Percentiles rank a stretch among this genome's conserved stretches.
These are phyloP conservation scores for Coregonus clupeaformis DNA, from an alignment of 2,113 vertebrate genomes.

Conservation along the genomic window DNA sequence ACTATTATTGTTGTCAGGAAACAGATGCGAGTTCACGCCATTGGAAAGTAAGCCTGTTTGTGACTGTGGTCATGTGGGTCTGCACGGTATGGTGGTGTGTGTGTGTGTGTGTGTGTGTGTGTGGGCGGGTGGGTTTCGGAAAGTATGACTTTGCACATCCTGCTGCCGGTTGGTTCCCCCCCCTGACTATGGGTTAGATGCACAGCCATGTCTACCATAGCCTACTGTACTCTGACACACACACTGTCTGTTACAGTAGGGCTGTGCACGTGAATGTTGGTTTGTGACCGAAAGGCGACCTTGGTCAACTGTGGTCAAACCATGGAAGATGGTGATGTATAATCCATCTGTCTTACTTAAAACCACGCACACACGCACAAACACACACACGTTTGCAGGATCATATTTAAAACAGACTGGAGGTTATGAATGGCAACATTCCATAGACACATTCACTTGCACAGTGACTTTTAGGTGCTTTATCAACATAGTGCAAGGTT, in stretches of 20 bases:
- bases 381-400: conserved; percentile 30
- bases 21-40: conserved; percentile 78
- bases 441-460: conserved; percentile 4
- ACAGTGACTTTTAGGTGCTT: conserved; percentile 47
- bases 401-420: neutral
- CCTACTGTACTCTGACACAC: conserved; percentile 17
- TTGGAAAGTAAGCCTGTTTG: conserved; percentile 79
- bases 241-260: neutral
- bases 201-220: conserved; percentile 54
- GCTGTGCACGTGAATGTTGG: conserved; percentile 43
- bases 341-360: conserved; percentile 41
- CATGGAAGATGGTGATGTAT: conserved; percentile 48
- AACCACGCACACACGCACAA: conserved; percentile 25
- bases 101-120: conserved; percentile 30
- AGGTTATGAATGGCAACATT: neutral
- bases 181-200: conserved; percentile 64
- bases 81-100: conserved; percentile 68
- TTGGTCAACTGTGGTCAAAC: conserved; percentile 63
- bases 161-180: conserved; percentile 59
- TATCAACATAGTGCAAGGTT: conserved; percentile 57
- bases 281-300: conserved; percentile 64
- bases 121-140: conserved; percentile 76
- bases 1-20: conserved; percentile 81
- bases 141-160: conserved; percentile 79
- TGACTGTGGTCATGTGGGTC: conserved; percentile 72